These are phyloP conservation scores for Peromyscus melanophrys DNA, from an alignment of 2,797 vertebrate species.

Conservation along the genomic window DNA sequence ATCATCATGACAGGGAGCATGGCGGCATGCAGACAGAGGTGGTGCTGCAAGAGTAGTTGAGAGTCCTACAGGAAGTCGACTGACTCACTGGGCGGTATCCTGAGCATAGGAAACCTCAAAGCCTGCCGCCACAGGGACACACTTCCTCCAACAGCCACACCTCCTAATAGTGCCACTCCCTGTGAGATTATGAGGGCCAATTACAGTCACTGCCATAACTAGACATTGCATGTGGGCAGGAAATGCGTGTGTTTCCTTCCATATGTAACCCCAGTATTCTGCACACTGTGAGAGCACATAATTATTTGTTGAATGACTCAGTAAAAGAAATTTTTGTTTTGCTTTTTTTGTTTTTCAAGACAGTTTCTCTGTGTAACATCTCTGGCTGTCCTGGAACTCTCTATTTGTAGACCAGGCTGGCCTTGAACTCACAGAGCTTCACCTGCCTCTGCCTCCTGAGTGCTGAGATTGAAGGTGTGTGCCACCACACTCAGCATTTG, in stretches of 20 bases:
- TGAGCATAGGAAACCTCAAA: not conserved
- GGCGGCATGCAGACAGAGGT: not conserved
- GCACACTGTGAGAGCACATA: not conserved
- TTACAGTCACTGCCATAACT: not conserved
- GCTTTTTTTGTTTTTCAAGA: not conserved
- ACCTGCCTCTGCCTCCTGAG: not conserved
- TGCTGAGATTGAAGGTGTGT: not conserved
- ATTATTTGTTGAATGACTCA: slow-evolving; percentile 9
- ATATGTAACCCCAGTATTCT: not conserved
- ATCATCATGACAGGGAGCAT: not conserved
- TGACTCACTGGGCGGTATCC: not conserved
- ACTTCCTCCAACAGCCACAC: not conserved
- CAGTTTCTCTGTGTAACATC: not conserved
- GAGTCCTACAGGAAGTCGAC: not conserved
- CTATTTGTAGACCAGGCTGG: not conserved
- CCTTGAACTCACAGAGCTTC: not conserved
- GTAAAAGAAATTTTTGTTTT: not conserved
- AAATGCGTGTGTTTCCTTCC: slow-evolving; percentile 22
- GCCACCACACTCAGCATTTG: not conserved
- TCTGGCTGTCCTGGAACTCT: not conserved
- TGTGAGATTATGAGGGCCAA: not conserved
- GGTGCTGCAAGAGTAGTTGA: not conserved
- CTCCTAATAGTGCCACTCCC: too few species aligned
- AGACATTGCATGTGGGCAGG: not conserved
- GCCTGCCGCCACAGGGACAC: not conserved